phyloP scores from a whole-genome alignment of 2,888 invertebrate genomes.

The Stenotaenia linearis region DNA sequence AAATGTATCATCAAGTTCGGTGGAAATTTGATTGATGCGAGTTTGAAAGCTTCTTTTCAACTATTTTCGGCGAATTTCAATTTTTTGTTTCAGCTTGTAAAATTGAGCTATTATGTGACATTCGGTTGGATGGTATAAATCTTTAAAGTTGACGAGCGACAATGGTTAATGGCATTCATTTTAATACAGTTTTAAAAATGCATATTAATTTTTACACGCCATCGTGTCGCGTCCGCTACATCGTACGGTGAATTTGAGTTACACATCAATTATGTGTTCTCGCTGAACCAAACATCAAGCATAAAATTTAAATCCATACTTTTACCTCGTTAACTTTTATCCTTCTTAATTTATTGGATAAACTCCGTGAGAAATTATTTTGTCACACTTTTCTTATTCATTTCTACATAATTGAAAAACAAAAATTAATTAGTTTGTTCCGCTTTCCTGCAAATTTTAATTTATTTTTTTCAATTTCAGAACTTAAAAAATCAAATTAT shows the following conservation, averaged over 20 bases:
- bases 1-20: not conserved
- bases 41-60: not conserved
- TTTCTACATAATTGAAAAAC: too few species aligned
- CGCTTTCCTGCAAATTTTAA: not conserved
- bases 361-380: too few species aligned
- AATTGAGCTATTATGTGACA: too few species aligned
- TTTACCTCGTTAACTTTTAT: not conserved
- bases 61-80: not conserved
- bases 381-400: too few species aligned
- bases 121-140: not conserved
- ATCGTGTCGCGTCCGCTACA: not conserved
- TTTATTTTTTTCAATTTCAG: slow-evolving; percentile 15
- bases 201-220: not conserved
- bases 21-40: not conserved
- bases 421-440: too few species aligned
- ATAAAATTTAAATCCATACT: not conserved
- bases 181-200: not conserved
- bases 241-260: not conserved
- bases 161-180: not conserved
- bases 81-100: too few species aligned
- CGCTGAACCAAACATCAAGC: not conserved
- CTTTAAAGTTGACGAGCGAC: not conserved
- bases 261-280: not conserved
- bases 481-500: slow-evolving; percentile 31
- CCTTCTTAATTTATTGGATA: too few species aligned